Evolutionary conservation across 2,888 invertebrate genomes (phyloP).

Genomic region (Nematopogon swammerdamellus): DNA sequence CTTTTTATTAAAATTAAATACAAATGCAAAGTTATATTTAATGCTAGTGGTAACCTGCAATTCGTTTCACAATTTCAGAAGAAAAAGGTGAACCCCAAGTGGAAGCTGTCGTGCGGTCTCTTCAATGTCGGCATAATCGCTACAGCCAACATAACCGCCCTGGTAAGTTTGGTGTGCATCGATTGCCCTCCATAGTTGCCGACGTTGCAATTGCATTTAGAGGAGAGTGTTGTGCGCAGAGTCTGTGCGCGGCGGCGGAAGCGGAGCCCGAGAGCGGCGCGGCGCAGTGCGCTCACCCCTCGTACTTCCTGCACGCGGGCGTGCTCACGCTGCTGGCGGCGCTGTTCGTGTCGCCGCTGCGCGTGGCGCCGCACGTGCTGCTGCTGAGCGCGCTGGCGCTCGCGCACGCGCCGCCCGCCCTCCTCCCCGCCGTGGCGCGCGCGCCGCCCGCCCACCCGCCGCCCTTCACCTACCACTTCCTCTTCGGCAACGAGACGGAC

Average conservation of each 20-base stretch:
- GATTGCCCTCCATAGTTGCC: no score
- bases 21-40: no score
- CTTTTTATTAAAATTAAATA: no score
- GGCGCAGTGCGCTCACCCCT: constrained; percentile 35
- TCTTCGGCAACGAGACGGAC: constrained; percentile 23
- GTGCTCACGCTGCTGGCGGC: constrained; percentile 35
- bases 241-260: constrained; percentile 38
- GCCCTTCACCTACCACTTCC: constrained; percentile 7
- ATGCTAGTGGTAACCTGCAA: neutral
- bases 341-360: constrained; percentile 36
- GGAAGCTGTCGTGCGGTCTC: constrained; percentile 34
- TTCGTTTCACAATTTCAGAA: constrained; percentile 23
- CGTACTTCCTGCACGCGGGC: constrained; percentile 44
- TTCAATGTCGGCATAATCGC: constrained; percentile 38
- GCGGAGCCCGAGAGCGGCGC: constrained; percentile 24
- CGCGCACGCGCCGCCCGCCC: constrained; percentile 28
- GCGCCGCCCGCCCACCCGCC: constrained; percentile 25
- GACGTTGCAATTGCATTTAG: no score
- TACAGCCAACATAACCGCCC: constrained; percentile 30
- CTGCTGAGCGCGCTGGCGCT: constrained; percentile 24
- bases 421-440: constrained; percentile 29
- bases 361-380: constrained; percentile 24
- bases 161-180: constrained; percentile 23
- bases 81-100: constrained; percentile 31
- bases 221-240: constrained; percentile 17